Evolutionary conservation across 2,888 invertebrate species (phyloP), one percentile per base, ranked within the genome.

Genomic region (Caenorhabditis becei): DNA sequence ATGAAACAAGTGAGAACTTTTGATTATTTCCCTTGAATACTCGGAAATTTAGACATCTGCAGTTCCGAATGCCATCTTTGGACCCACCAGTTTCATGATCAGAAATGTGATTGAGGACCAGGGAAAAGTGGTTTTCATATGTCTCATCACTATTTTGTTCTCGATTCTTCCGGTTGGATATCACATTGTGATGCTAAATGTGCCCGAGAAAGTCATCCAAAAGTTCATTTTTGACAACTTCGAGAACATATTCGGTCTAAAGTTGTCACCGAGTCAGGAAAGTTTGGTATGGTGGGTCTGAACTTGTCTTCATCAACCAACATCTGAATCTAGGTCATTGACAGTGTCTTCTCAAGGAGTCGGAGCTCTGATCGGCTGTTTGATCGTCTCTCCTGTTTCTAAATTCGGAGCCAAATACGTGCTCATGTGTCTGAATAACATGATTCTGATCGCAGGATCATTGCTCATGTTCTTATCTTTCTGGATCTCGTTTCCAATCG

Each of bases 131-230:
- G 85, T 85, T 14, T 67, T 78, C 62, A 80, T 87, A 14, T 79
- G 80, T 37, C 59, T 83, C 8, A 28, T 83, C 10, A 63, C 78
- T 7, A 59, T 81, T 18, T 61, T 87, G 8, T 82, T 83, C 56
- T 82, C 86, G 11, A 82, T 87, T 41, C 35, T 85, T n/a, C 86
- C 86, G 1, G 85, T 84, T 18, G 85, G 89, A 23, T 89, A 87
- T 51, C 83, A 89, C 49, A 86, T 89, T 67, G 88, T 89, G 8
- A 84, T 87, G 35, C 67, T 89, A 20, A 89, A 89, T 65, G 89
- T 89, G 11, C 89, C 89, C 0, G 84, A 84, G 49, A 78, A 81
- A 54, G 80, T 86, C 5, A 80, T 89, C 24, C 88, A 87, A 65
- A 20, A 62, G 1, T 84, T 84, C 28, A 66, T 84, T 20, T 74